phyloP scores from a whole-genome alignment of 1,140 invertebrate genomes.

The Zaprionus inermis region DNA sequence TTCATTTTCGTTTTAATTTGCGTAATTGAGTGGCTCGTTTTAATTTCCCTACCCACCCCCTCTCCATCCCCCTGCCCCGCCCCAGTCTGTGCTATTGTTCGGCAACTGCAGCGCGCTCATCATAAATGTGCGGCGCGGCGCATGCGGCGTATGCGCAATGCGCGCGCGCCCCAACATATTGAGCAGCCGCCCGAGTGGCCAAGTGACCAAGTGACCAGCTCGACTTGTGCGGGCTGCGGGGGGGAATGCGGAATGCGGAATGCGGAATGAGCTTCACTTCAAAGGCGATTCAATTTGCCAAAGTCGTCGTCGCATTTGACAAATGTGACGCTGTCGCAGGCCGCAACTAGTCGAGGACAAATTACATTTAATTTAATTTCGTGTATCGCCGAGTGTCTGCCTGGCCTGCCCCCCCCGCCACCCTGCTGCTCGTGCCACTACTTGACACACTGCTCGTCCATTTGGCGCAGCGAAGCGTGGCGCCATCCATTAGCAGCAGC shows the following conservation, averaged over 20 bases:
- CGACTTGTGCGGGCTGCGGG: no score
- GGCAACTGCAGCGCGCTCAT: neutral
- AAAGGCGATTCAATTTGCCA: conserved; percentile 43
- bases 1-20: conserved; percentile 79
- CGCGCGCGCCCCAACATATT: neutral
- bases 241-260: neutral
- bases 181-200: conserved; percentile 1
- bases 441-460: conserved; percentile 28
- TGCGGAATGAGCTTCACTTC: conserved; percentile 17
- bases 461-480: conserved; percentile 41
- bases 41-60: conserved; percentile 52
- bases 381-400: conserved; percentile 36
- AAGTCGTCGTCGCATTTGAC: conserved; percentile 48
- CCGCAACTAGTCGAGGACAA: conserved; percentile 67
- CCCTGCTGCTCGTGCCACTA: conserved; percentile 4
- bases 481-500: conserved; percentile 49
- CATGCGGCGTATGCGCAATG: conserved; percentile 51
- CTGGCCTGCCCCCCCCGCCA: no score
- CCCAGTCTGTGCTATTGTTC: neutral
- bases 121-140: conserved; percentile 29
- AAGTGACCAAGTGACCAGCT: conserved; percentile 52
- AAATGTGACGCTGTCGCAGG: conserved; percentile 47
- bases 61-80: neutral
- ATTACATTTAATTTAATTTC: conserved; percentile 80
- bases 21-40: conserved; percentile 81